A percentile compares a stretch with the other conserved stretches of the same genome.
phyloP scores from a whole-genome alignment of 1,140 invertebrate species.

The Drosophila equinoxialis region DNA sequence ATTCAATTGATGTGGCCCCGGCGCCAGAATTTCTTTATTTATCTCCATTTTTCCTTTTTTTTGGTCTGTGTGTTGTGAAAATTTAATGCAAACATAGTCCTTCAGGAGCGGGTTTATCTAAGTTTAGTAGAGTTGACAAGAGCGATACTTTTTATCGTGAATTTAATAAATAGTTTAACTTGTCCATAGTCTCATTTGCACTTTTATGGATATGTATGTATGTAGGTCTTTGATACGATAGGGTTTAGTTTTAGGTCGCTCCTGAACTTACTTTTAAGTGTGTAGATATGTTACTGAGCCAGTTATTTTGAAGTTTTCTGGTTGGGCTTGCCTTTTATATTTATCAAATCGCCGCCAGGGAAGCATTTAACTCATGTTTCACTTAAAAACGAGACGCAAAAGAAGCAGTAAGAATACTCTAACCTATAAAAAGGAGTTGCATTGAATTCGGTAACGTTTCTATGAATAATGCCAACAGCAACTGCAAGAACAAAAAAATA shows the following conservation, averaged over 20 bases:
- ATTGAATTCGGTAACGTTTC: not conserved
- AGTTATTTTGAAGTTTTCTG: conserved; percentile 40
- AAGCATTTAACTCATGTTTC: conserved; percentile 77
- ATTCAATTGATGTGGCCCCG: conserved; percentile 67
- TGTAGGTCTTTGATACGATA: no score
- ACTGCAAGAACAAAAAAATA: no score
- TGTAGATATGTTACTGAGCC: conserved; percentile 13
- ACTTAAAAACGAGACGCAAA: conserved; percentile 41
- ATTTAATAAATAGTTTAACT: no score
- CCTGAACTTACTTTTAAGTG: conserved; percentile 36
- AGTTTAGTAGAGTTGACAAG: not conserved
- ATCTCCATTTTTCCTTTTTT: conserved; percentile 13
- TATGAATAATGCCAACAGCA: no score
- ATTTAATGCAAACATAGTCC: conserved; percentile 64
- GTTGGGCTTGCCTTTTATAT: conserved; percentile 65
- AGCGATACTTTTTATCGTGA: no score
- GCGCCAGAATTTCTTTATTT: conserved; percentile 59
- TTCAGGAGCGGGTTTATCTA: conserved; percentile 33
- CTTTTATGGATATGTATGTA: no score
- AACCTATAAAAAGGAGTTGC: not conserved
- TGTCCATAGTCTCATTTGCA: no score
- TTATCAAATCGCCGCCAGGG: conserved; percentile 77
- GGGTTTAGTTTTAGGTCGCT: conserved; percentile 20
- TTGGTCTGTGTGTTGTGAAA: conserved; percentile 65
- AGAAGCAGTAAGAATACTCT: conserved; percentile 26